Percentiles rank a stretch among this genome's conserved stretches.
phyloP scores from a whole-genome alignment of 1,140 invertebrate species.

The Microvelia longipes region DNA sequence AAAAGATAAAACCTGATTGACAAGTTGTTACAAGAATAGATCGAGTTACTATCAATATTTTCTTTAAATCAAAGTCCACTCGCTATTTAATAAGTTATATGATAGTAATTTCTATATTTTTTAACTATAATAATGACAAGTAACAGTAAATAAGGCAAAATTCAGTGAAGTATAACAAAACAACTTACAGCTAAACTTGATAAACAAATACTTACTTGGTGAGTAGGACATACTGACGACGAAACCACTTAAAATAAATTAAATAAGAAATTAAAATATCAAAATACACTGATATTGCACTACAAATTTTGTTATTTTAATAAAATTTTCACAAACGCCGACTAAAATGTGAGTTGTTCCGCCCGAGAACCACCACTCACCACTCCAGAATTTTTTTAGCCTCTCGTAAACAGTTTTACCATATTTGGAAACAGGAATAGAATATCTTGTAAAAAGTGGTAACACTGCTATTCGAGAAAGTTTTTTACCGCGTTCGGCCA shows the following conservation, averaged over 20 bases:
- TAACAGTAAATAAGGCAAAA: too few species aligned
- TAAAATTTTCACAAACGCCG: background rate
- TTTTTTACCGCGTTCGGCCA: too few species aligned
- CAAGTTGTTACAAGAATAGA: too few species aligned
- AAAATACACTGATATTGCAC: background rate
- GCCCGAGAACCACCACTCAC: background rate
- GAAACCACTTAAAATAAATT: background rate
- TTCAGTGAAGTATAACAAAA: background rate
- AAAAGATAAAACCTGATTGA: too few species aligned
- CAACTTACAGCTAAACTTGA: background rate
- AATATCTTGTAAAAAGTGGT: too few species aligned
- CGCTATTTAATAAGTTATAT: too few species aligned
- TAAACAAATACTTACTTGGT: background rate
- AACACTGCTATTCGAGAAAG: too few species aligned
- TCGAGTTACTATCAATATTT: too few species aligned
- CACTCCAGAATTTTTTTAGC: too few species aligned
- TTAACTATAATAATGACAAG: too few species aligned
- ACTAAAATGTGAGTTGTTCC: background rate
- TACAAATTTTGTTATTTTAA: background rate
- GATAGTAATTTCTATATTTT: too few species aligned
- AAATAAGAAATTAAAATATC: background rate
- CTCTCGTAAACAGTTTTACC: background rate
- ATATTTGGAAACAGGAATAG: background rate
- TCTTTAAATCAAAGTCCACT: too few species aligned
- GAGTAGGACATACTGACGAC: background rate